Evolutionary conservation across 2,113 vertebrate genomes (phyloP).

Genomic region (Cisticola juncidis): DNA sequence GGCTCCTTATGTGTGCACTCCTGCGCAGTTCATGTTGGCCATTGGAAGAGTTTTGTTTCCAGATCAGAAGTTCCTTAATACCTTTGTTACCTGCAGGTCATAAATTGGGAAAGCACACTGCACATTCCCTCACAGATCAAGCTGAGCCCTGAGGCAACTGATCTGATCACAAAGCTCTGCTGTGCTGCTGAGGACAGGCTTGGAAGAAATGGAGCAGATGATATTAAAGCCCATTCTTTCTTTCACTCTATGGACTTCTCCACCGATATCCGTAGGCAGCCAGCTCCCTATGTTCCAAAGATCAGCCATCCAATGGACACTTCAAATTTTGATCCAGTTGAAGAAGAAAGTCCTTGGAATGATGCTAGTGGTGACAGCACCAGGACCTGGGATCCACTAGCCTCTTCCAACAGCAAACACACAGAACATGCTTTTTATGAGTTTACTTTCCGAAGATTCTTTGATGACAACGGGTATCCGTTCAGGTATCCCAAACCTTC

Average conservation of each 20-base stretch:
- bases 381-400: constrained; percentile 85
- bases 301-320: constrained; percentile 98
- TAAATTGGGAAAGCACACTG: constrained; percentile 96
- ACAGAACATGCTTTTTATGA: constrained; percentile 97
- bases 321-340: constrained; percentile 98
- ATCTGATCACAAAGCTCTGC: constrained; percentile 93
- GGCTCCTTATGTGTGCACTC: accelerated
- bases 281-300: constrained; percentile 92
- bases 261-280: constrained; percentile 90
- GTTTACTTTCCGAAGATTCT: constrained; percentile 98
- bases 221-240: constrained; percentile 94
- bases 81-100: constrained; percentile 80
- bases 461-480: constrained; percentile 94
- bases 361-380: constrained; percentile 85
- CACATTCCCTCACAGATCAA: constrained; percentile 93
- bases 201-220: constrained; percentile 88
- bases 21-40: neutral
- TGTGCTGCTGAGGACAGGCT: constrained; percentile 91
- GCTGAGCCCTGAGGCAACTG: constrained; percentile 88
- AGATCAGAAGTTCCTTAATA: neutral
- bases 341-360: constrained; percentile 90
- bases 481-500: constrained; percentile 94
- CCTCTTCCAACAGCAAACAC: constrained; percentile 85
- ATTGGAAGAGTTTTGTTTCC: neutral
- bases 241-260: constrained; percentile 91